Evolutionary conservation across 2,797 vertebrate species (phyloP).

Genomic region (Pipistrellus pipistrellus): DNA sequence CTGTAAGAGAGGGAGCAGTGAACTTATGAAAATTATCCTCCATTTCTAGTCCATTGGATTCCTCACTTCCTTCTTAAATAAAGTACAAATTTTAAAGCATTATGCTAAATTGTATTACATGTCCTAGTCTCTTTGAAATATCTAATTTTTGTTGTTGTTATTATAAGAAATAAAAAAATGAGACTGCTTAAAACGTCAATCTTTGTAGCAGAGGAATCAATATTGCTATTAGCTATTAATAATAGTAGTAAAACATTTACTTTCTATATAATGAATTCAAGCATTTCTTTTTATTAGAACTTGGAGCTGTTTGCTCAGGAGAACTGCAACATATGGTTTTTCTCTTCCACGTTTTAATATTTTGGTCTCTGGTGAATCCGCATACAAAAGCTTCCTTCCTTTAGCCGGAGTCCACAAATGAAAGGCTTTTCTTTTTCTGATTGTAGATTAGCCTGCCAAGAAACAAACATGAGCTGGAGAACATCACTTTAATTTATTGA

Average conservation of each 20-base stretch:
- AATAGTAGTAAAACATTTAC: conserved; percentile 65
- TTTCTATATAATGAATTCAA: conserved; percentile 68
- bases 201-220: conserved; percentile 14
- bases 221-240: conserved; percentile 27
- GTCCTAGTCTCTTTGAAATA: conserved; percentile 34
- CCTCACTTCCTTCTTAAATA: conserved; percentile 31
- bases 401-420: conserved; percentile 89
- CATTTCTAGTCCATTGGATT: not conserved
- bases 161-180: conserved; percentile 64
- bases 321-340: conserved; percentile 87
- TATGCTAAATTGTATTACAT: not conserved
- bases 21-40: conserved; percentile 25
- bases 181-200: conserved; percentile 12
- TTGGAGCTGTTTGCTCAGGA: conserved; percentile 80
- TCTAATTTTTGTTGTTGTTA: conserved; percentile 45
- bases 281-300: conserved; percentile 76
- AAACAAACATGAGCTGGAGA: conserved; percentile 90
- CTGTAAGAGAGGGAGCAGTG: not conserved
- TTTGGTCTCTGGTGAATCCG: conserved; percentile 88
- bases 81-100: conserved; percentile 23
- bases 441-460: conserved; percentile 91
- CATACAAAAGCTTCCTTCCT: conserved; percentile 91
- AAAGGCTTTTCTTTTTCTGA: conserved; percentile 90
- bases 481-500: conserved; percentile 93
- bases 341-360: conserved; percentile 90